Base-by-base conservation (phyloP, 2,113 vertebrate species). In the Ictidomys tridecemlineatus region DNA sequence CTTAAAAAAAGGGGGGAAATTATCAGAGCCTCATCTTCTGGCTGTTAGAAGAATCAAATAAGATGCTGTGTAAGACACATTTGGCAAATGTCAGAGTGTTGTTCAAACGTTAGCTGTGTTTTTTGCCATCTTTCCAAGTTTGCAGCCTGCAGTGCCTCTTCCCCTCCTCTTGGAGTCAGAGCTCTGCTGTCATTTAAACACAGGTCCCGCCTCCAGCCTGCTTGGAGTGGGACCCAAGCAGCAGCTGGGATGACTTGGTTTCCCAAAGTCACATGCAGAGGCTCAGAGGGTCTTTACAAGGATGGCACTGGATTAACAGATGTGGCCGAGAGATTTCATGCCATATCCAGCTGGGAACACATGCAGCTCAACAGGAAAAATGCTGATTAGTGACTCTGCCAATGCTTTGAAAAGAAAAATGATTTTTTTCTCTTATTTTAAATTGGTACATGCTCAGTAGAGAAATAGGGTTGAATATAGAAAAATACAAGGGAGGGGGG, bases 401-500 rank as follows among this genome's bases (percentile, higher is more conserved):
- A 93, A 7, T 12, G 32, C 94, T 95, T 93, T 91, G 74, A 61
- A 61, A 63, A 63, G 22, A 89, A 92, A 93, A 82, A 74, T 18
- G 26, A 51, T 79, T 74, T 78, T 45, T 96, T 92, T 78, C 0
- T n/a, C 34, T 83, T 37, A 11, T 72, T 97, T 97, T 91, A 94
- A 86, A 96, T 91, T 94, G 91, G 95, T 83, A 32, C 48, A 45
- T 39, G 69, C 86, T 95, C 92, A 94, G 86, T 86, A 96, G 96
- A 93, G 90, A 95, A 96, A 82, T 28, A 58, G 83, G 69, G 72
- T 82, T 96, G 96, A 97, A 96, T 91, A 95, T 93, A 96, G 97
- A 97, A 74, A 96, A 96, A 91, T 20, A 83, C 39, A 74, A 22
- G 28, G 65, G 22, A 12, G 30, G 63, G 16, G 34, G 16, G 16